Evolutionary conservation across 2,113 vertebrate species (phyloP).

Genomic region (Cichladusa arquata): DNA sequence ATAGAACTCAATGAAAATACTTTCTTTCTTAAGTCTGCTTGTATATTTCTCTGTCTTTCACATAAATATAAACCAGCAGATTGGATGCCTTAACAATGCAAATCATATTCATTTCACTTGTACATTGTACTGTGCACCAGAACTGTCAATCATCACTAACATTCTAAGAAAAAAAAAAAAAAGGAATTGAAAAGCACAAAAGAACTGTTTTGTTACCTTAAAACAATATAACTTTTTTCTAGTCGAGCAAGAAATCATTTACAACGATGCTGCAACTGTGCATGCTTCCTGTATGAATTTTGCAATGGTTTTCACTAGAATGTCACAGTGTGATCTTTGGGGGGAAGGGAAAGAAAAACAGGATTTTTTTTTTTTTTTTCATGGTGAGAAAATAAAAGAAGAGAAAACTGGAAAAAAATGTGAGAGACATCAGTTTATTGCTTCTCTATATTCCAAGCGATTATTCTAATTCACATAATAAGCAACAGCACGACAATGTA

Average conservation of each 20-base stretch:
- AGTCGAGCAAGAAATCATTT: constrained; percentile 79
- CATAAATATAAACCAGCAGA: constrained; percentile 99
- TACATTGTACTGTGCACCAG: constrained; percentile 93
- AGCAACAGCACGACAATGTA: constrained; percentile 72
- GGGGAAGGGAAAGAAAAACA: constrained; percentile 67
- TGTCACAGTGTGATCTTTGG: constrained; percentile 78
- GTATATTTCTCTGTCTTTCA: constrained; percentile 91
- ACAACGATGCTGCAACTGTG: constrained; percentile 82
- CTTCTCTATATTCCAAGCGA: constrained; percentile 75
- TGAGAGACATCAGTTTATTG: constrained; percentile 76
- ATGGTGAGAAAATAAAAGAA: constrained; percentile 73
- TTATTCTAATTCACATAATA: constrained; percentile 74
- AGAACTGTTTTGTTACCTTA: constrained; percentile 88
- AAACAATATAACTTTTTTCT: constrained; percentile 86
- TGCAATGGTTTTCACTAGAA: constrained; percentile 80
- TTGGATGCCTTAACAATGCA: constrained; percentile 99
- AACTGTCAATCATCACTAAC: constrained; percentile 91
- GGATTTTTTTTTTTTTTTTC: constrained; percentile 62
- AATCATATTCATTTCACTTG: constrained; percentile 95
- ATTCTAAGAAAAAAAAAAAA: constrained; percentile 82
- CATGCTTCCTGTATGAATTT: constrained; percentile 81
- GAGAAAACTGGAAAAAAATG: constrained; percentile 77
- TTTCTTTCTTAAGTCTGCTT: constrained; percentile 92
- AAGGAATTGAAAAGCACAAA: constrained; percentile 95
- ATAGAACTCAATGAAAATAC: constrained; percentile 86